Percentiles rank a stretch among this genome's conserved stretches.
Conservation (phyloP, 1,140 invertebrate species). For the Heliconius congener region DNA sequence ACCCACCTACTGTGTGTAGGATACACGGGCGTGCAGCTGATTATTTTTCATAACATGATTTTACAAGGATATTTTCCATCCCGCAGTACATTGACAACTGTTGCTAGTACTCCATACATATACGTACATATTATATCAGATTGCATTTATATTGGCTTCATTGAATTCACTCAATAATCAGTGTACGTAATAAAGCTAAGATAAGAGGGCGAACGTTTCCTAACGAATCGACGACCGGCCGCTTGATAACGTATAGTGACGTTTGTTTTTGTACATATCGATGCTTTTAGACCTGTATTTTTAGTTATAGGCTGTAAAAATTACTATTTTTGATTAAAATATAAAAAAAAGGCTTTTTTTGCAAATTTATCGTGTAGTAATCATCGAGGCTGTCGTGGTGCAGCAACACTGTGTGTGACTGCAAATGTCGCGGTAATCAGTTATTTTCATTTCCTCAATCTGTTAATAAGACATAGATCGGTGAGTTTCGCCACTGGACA, state of each 20-base stretch:
- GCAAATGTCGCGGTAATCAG: too few species aligned
- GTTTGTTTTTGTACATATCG: background rate
- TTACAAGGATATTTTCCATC: background rate
- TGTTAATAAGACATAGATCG: too few species aligned
- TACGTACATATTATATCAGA: slow-evolving; percentile 16
- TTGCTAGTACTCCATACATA: background rate
- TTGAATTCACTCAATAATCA: slow-evolving; percentile 57
- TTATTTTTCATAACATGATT: background rate
- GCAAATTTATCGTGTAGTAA: too few species aligned
- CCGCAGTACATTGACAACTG: background rate
- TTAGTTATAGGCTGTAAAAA: background rate
- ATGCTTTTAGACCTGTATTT: background rate
- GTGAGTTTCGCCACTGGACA: too few species aligned
- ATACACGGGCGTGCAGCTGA: too few species aligned
- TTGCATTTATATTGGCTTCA: slow-evolving; percentile 39
- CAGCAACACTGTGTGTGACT: too few species aligned
- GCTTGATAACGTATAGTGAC: slow-evolving; percentile 58
- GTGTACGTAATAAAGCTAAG: slow-evolving; percentile 61
- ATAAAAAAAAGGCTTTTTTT: too few species aligned
- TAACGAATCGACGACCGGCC: slow-evolving; percentile 61
- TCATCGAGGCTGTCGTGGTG: too few species aligned
- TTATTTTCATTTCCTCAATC: too few species aligned
- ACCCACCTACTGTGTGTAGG: too few species aligned
- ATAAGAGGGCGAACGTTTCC: slow-evolving; percentile 65
- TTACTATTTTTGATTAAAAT: too few species aligned